These are phyloP conservation scores for Caenorhabditis imperialis DNA, from an alignment of 2,888 invertebrate genomes.

Conservation along the genomic window DNA sequence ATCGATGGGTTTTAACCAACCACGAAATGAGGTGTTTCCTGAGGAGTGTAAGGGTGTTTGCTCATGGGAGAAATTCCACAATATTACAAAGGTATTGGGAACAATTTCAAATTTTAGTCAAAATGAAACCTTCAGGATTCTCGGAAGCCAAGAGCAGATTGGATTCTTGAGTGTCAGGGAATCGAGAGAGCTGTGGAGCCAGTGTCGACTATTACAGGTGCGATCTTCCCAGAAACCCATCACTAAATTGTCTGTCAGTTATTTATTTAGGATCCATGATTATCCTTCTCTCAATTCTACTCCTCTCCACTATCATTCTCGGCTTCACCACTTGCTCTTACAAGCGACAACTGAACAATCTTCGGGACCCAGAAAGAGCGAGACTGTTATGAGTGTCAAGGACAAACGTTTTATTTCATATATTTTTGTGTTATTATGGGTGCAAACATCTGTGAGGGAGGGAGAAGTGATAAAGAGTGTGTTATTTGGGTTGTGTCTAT, in stretches of 20 bases:
- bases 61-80: slow-evolving; percentile 36
- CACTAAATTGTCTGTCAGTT: background rate
- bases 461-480: slow-evolving; percentile 35
- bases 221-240: background rate
- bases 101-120: background rate
- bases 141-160: slow-evolving; percentile 32
- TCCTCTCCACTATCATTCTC: slow-evolving; percentile 57
- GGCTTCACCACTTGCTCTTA: slow-evolving; percentile 59
- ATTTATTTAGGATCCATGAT: slow-evolving; percentile 51
- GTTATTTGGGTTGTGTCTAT: too few species aligned
- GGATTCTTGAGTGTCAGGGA: slow-evolving; percentile 47
- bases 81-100: slow-evolving; percentile 28
- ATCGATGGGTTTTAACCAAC: slow-evolving; percentile 39
- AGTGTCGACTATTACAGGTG: slow-evolving; percentile 24
- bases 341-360: slow-evolving; percentile 54
- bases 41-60: slow-evolving; percentile 45
- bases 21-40: slow-evolving; percentile 26
- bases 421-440: slow-evolving; percentile 54
- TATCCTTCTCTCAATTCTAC: slow-evolving; percentile 44
- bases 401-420: slow-evolving; percentile 24
- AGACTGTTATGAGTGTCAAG: slow-evolving; percentile 42
- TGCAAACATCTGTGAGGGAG: slow-evolving; percentile 30
- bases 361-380: slow-evolving; percentile 60
- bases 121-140: slow-evolving; percentile 18
- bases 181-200: slow-evolving; percentile 25